Evolutionary conservation across 2,797 vertebrate genomes (phyloP), one percentile per base, ranked within the genome.

Genomic region (Molossus alvarezi): DNA sequence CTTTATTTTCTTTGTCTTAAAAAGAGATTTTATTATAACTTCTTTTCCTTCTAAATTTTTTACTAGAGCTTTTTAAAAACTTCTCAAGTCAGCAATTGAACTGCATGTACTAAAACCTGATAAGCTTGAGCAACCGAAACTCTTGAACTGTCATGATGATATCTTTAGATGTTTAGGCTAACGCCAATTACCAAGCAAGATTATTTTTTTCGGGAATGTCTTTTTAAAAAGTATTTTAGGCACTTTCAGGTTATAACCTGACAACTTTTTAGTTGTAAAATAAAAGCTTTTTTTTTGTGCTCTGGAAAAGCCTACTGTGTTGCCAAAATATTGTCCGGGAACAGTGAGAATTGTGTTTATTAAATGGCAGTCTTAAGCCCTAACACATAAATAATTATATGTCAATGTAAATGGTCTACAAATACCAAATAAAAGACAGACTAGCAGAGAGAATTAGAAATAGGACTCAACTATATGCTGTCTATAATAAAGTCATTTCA

Each of bases 111-210:
- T 93, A 95, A 96, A 94, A 96, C 90, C 33, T 72, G 67, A 95
- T 97, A 91, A 96, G 88, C 45, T 95, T 95, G 25, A 55, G 60
- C 81, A 87, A 95, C 18, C 71, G 29, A 81, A 94, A 96, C 51
- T 88, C 92, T 87, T 90, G 92, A 90, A 96, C 91, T 97, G 85
- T 95, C 29, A 80, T 23, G 81, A 76, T 76, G 93, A 94, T 96
- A 94, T 95, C n/a, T 81, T 71, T 60, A 95, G 48, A 84, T 45
- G 80, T 1, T 7, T 7, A 92, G 51, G 53, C 29, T 95, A 87
- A 57, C 85, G 17, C 77, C 95, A 93, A 41, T 20, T 72, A 21
- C n/a, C 72, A 86, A 92, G 72, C 58, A 57, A 88, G 27, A 12
- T 73, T 96, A 81, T 29, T 88, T 41, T 69, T 95, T 83, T 95